phyloP scores from a whole-genome alignment of 2,888 invertebrate species.

The Agrochola lychnidis region DNA sequence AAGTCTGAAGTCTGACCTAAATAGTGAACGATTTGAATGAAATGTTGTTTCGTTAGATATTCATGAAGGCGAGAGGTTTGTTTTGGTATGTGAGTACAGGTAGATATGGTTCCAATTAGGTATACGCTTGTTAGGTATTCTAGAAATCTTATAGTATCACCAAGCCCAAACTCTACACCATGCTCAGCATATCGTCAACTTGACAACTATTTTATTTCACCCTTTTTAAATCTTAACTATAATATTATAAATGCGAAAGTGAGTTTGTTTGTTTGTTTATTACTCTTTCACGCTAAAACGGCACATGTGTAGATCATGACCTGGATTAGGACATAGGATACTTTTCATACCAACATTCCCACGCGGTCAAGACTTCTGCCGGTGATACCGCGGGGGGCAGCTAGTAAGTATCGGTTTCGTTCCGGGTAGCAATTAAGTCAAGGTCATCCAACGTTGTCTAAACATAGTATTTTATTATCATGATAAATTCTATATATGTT shows the following conservation, averaged over 20 bases:
- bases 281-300: too few relatives aligned
- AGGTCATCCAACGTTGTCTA: too few relatives aligned
- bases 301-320: too few relatives aligned
- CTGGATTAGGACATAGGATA: too few relatives aligned
- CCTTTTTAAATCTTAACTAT: too few relatives aligned
- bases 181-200: neutral
- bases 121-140: constrained; percentile 3
- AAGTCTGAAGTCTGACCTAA: constrained; percentile 36
- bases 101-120: constrained; percentile 15
- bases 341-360: too few relatives aligned
- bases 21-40: constrained; percentile 40
- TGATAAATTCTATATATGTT: neutral
- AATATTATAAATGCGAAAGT: too few relatives aligned
- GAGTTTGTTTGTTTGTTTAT: too few relatives aligned
- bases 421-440: neutral
- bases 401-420: neutral
- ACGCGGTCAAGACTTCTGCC: too few relatives aligned
- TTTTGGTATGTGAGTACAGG: neutral
- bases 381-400: too few relatives aligned
- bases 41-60: constrained; percentile 44
- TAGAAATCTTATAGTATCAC: neutral
- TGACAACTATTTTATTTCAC: neutral
- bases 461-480: neutral
- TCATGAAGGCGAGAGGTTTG: constrained; percentile 30
- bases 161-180: neutral